Base-by-base conservation (phyloP, 1,140 invertebrate species). In the Acyrthosiphon pisum region DNA sequence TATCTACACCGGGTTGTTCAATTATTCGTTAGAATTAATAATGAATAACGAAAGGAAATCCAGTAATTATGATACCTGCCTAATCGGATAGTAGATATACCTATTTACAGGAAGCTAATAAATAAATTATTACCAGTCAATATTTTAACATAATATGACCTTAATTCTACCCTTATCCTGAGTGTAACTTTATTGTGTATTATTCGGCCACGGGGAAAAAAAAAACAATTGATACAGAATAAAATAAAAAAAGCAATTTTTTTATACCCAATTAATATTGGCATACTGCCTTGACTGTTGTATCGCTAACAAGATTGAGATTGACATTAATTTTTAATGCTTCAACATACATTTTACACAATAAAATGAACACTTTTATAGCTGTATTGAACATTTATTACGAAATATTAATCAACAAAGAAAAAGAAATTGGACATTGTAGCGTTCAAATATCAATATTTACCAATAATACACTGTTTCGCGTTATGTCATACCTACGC, bases 1-100 rank as follows among this genome's bases (percentile, higher is more conserved):
- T n/a, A 44, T 11, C 83, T 23, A 11, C 84, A 20, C 26, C 6
- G 53, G 37, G 53, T 18, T n/a, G 8, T 90, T 90, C 53, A 90
- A 60, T 90, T 90, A 90, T 90, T 60, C 26, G 35, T 30, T 1
- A 37, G n/a, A 35, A 53, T 37, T 89, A 89, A 89, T 53, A 35
- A 89, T 53, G 22, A 53, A 89, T 89, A 53, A 89, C 37, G 11
- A 60, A 90, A 90, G 46, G 26, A 56, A 90, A 90, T 60, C 53
- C 53, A 37, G 37, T 90, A 90, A 41, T 60, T 90, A 90, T 60
- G 30, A 90, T 41, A 46, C 88, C 50, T 44, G 56, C 53, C 50
- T 90, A 90, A 60, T 90, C 87, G 48, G 87, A 89, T 89, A 89
- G n/a, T 20, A n/a, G 30, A 7, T 26, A 87, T 26, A 48, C n/a